Evolutionary conservation across 1,140 invertebrate species (phyloP).

Genomic region (Contarinia nasturtii): DNA sequence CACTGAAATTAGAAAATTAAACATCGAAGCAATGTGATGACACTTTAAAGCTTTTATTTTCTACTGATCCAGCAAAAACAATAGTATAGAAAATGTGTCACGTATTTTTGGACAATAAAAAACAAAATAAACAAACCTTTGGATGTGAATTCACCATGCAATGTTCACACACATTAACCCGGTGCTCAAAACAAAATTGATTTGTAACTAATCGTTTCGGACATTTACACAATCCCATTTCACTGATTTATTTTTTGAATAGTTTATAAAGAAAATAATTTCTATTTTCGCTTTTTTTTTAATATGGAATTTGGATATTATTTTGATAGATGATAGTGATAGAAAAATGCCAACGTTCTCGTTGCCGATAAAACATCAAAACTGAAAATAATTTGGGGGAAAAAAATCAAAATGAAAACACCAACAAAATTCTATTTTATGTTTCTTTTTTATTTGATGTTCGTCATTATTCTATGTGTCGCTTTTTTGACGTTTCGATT

Average conservation of each 20-base stretch:
- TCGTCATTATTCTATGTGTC: not conserved
- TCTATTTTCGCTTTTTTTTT: not conserved
- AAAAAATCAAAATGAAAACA: not conserved
- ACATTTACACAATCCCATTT: conserved; percentile 95
- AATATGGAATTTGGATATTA: no score
- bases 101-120: not conserved
- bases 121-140: conserved; percentile 42
- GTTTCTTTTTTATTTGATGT: conserved; percentile 4
- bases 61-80: no score
- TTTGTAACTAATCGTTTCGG: conserved; percentile 91
- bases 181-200: conserved; percentile 95
- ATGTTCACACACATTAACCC: conserved; percentile 96
- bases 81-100: no score
- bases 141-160: conserved; percentile 92
- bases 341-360: no score
- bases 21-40: no score
- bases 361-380: not conserved
- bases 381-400: not conserved
- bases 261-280: not conserved
- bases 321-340: no score
- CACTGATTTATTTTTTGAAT: conserved; percentile 5
- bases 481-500: no score
- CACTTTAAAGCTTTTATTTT: no score
- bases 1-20: conserved; percentile 47
- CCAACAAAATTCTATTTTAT: not conserved